A percentile compares a stretch with the other conserved stretches of the same genome.
Evolutionary conservation across 2,797 vertebrate species (phyloP).

Genomic region (Lophius americanus): DNA sequence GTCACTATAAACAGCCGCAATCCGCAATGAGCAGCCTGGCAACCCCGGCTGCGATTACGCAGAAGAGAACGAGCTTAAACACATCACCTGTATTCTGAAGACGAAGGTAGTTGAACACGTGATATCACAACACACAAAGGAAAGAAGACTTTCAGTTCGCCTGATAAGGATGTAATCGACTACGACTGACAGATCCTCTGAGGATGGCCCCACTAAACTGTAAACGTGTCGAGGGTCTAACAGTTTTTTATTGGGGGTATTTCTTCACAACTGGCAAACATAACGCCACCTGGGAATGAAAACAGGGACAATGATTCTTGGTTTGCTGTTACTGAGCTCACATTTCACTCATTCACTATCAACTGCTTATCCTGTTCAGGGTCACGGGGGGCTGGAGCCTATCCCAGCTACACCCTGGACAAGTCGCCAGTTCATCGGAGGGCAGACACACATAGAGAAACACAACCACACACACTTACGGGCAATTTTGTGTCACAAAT

Average conservation of each 20-base stretch:
- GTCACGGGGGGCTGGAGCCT: too few relatives aligned
- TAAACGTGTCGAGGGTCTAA: background rate
- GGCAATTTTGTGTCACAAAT: too few relatives aligned
- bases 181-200: background rate
- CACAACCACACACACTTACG: too few relatives aligned
- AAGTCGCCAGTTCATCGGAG: too few relatives aligned
- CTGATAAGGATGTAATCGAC: background rate
- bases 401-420: too few relatives aligned
- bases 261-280: slow-evolving; percentile 3
- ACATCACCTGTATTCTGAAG: slow-evolving; percentile 35
- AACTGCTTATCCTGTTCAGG: too few relatives aligned
- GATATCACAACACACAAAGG: background rate
- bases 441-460: too few relatives aligned
- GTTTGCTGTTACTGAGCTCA: background rate
- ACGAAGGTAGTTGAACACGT: slow-evolving; percentile 9
- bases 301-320: slow-evolving; percentile 10
- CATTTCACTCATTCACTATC: background rate
- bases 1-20: slow-evolving; percentile 17
- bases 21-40: slow-evolving; percentile 20
- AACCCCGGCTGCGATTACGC: slow-evolving; percentile 15
- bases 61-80: slow-evolving; percentile 3
- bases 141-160: background rate
- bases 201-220: background rate
- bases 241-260: too few relatives aligned
- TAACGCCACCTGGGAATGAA: background rate